Conservation (phyloP, 1,140 invertebrate genomes). For the Hyles vespertilio region DNA sequence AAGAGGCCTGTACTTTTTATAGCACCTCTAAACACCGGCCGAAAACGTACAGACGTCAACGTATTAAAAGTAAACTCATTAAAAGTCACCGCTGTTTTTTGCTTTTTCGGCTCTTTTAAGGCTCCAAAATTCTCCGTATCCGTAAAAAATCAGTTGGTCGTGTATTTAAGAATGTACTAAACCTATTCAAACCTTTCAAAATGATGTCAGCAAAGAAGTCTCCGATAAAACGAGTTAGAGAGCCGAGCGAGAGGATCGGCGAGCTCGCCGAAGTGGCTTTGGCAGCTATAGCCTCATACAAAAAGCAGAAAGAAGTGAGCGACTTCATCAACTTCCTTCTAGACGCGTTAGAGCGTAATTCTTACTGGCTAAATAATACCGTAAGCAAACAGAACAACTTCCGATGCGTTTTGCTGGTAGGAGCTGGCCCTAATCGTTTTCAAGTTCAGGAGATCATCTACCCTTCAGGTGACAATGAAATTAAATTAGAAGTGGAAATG, state of each 20-base stretch:
- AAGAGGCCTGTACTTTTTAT: conserved; percentile 3
- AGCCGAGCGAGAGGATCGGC: conserved; percentile 28
- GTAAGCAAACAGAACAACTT: conserved; percentile 49
- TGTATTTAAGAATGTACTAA: conserved; percentile 37
- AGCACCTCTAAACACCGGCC: neutral
- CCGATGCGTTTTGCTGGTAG: conserved; percentile 52
- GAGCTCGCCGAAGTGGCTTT: conserved; percentile 49
- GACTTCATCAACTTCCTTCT: conserved; percentile 58
- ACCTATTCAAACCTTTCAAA: conserved; percentile 27
- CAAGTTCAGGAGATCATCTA: conserved; percentile 59
- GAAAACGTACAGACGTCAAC: conserved; percentile 17
- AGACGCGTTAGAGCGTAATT: conserved; percentile 51
- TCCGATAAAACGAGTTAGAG: conserved; percentile 29
- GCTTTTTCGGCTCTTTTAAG: conserved; percentile 14
- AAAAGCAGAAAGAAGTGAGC: conserved; percentile 53
- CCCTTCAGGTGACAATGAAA: conserved; percentile 34
- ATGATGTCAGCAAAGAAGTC: conserved; percentile 44
- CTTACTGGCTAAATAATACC: conserved; percentile 50
- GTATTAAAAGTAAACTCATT: conserved; percentile 11
- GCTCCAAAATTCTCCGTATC: conserved; percentile 46
- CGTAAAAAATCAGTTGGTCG: conserved; percentile 28
- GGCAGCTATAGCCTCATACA: conserved; percentile 55
- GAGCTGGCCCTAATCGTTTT: conserved; percentile 60
- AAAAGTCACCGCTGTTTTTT: conserved; percentile 9
- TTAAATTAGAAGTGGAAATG: conserved; percentile 52